These are phyloP conservation scores for Chaenocephalus aceratus DNA, from an alignment of 2,113 vertebrate species.

Conservation along the genomic window DNA sequence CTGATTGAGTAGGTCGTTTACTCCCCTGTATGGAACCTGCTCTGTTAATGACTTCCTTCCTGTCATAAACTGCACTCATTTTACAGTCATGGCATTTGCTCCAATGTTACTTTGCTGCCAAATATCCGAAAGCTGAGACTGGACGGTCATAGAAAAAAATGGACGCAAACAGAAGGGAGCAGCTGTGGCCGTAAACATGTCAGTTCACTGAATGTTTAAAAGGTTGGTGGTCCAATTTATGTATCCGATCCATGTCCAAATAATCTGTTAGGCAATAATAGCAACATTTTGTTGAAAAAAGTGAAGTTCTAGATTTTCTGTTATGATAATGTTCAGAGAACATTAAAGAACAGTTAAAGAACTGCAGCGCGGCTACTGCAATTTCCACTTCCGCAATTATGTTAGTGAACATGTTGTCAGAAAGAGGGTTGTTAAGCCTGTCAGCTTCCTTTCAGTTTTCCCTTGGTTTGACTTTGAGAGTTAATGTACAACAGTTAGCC, in stretches of 20 bases:
- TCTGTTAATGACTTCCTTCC: slow-evolving; percentile 49
- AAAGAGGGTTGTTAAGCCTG: slow-evolving; percentile 17
- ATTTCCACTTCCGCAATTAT: slow-evolving; percentile 4
- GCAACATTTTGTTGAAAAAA: neutral
- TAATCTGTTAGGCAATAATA: neutral
- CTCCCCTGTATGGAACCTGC: slow-evolving; percentile 13
- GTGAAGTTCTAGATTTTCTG: neutral
- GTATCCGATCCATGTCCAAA: neutral
- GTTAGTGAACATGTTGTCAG: neutral
- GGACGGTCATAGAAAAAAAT: neutral
- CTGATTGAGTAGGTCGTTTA: slow-evolving; percentile 33
- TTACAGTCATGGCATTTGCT: slow-evolving; percentile 31
- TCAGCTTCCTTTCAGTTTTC: slow-evolving; percentile 10
- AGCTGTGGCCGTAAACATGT: slow-evolving; percentile 18
- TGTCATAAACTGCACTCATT: slow-evolving; percentile 20
- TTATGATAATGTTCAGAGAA: neutral
- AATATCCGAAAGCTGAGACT: slow-evolving; percentile 32
- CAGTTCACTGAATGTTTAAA: slow-evolving; percentile 2
- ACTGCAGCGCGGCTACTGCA: neutral
- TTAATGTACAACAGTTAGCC: neutral
- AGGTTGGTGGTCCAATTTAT: slow-evolving; percentile 7
- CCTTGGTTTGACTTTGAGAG: neutral
- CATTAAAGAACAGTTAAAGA: neutral
- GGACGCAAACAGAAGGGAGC: slow-evolving; percentile 25
- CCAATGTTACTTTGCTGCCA: slow-evolving; percentile 33